Conservation (phyloP, 2,888 invertebrate species). For the Stenodera caucasica region DNA sequence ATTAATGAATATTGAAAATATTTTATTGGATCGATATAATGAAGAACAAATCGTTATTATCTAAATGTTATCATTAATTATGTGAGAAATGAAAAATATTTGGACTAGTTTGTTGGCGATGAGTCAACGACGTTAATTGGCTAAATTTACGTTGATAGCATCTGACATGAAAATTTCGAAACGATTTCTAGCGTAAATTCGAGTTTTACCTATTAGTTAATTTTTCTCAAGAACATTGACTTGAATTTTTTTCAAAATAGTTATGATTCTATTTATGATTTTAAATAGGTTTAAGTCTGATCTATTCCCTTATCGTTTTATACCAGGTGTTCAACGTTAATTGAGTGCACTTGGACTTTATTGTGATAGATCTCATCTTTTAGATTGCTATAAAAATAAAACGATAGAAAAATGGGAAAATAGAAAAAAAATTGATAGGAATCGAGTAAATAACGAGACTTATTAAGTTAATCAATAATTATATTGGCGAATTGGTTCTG, state of each 20-base stretch:
- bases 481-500: conserved; percentile 36
- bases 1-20: no score
- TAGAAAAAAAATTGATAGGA: not conserved
- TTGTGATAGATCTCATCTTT: not conserved
- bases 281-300: not conserved
- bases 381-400: no score
- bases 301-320: not conserved
- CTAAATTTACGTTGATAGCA: not conserved
- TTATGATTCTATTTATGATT: no score
- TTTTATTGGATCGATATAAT: not conserved
- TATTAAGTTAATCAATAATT: conserved; percentile 16
- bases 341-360: not conserved
- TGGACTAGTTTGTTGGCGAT: conserved; percentile 11
- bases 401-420: not conserved
- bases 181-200: not conserved
- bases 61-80: not conserved
- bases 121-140: not conserved
- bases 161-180: not conserved
- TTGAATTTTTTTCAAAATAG: no score
- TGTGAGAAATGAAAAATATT: not conserved
- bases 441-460: not conserved
- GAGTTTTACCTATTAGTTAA: not conserved
- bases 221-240: no score
- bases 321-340: not conserved
- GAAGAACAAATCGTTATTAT: not conserved